These are phyloP conservation scores for Erebia ligea DNA, from an alignment of 2,888 invertebrate species.

Conservation along the genomic window DNA sequence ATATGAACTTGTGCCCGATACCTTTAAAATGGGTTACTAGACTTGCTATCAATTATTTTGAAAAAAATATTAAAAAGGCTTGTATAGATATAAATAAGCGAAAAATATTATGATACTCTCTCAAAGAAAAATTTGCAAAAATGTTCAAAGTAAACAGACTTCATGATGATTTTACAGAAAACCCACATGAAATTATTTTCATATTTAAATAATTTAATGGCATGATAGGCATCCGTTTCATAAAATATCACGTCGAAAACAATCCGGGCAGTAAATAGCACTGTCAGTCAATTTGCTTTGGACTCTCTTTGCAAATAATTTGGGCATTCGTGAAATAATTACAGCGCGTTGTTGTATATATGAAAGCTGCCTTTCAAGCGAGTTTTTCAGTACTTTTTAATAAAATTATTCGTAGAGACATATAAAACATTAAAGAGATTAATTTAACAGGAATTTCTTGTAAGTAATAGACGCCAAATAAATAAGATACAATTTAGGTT, in stretches of 20 bases:
- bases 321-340: background rate
- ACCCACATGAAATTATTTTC: background rate
- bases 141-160: background rate
- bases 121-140: background rate
- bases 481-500: too few species aligned
- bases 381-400: background rate
- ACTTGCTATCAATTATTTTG: too few species aligned
- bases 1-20: too few species aligned
- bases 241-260: constrained; percentile 13
- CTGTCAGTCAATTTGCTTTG: constrained; percentile 13
- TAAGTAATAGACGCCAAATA: too few species aligned
- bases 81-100: too few species aligned
- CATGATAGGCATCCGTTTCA: background rate
- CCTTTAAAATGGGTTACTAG: too few species aligned
- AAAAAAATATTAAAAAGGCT: too few species aligned
- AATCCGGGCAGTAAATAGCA: constrained; percentile 11
- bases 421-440: too few species aligned
- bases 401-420: background rate
- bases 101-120: too few species aligned
- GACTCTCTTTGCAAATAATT: background rate
- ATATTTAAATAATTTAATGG: background rate
- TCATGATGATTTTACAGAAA: background rate
- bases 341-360: background rate
- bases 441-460: too few species aligned
- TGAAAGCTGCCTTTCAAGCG: background rate